Evolutionary conservation across 2,113 vertebrate species (phyloP).

Genomic region (Pseudopodoces humilis): DNA sequence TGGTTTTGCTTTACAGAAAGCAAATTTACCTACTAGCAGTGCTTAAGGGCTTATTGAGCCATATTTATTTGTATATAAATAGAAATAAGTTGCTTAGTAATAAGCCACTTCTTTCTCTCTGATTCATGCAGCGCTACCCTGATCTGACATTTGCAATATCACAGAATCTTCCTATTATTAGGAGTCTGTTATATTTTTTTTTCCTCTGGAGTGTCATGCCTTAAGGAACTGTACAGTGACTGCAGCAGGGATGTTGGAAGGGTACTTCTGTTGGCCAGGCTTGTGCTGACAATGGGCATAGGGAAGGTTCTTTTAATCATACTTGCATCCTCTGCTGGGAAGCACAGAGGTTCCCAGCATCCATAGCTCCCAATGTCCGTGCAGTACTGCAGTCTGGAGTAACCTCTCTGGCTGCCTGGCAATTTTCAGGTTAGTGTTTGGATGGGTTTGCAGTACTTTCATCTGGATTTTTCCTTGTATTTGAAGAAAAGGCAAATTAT

Average conservation of each 20-base stretch:
- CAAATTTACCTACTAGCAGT: neutral
- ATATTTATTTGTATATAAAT: constrained; percentile 41
- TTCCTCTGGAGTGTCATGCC: neutral
- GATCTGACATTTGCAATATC: neutral
- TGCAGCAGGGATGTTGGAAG: neutral
- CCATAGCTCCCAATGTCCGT: accelerated
- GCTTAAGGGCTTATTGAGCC: neutral
- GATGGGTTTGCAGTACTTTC: neutral
- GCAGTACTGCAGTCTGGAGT: neutral
- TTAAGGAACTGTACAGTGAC: neutral
- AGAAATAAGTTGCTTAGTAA: constrained; percentile 45
- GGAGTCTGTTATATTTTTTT: neutral
- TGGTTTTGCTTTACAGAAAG: neutral
- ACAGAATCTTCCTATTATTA: neutral
- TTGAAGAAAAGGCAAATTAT: neutral
- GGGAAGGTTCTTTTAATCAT: neutral
- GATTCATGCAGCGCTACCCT: neutral
- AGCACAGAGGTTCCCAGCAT: neutral
- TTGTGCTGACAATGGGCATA: neutral
- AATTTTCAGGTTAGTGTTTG: neutral
- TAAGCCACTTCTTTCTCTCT: neutral
- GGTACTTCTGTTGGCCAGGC: neutral
- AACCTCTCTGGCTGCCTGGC: neutral
- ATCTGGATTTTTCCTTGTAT: neutral
- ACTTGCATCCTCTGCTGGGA: neutral